A percentile compares a stretch with the other conserved stretches of the same genome.
phyloP scores from a whole-genome alignment of 2,113 vertebrate genomes.

The Capreolus pygargus region DNA sequence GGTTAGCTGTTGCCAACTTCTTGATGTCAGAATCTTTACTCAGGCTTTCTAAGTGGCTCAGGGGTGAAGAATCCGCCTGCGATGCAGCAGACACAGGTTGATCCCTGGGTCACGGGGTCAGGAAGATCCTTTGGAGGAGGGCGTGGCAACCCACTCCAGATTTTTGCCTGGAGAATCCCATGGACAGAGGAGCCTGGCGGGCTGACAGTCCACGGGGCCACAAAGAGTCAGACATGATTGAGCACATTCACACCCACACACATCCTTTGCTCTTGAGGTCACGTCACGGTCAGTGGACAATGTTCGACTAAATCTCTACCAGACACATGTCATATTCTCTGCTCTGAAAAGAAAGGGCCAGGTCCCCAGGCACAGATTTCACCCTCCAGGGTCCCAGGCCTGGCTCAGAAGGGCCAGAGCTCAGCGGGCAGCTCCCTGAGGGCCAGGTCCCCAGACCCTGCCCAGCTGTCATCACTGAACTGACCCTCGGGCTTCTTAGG shows the following conservation, averaged over 20 bases:
- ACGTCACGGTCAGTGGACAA: accelerated
- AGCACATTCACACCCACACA: background rate
- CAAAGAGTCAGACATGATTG: background rate
- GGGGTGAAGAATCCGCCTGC: background rate
- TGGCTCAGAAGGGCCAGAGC: background rate
- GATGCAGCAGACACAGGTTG: background rate
- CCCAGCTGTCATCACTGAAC: background rate
- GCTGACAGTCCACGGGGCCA: accelerated
- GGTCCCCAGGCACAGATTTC: background rate
- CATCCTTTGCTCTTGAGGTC: background rate
- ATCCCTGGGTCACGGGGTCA: background rate
- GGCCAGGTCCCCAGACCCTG: background rate
- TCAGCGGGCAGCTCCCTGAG: background rate
- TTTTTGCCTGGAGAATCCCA: background rate
- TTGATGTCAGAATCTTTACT: background rate
- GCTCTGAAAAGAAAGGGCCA: background rate
- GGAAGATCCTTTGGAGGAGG: background rate
- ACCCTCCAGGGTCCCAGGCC: background rate
- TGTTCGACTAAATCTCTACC: background rate
- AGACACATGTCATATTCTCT: background rate
- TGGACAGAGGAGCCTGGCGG: background rate
- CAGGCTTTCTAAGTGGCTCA: background rate
- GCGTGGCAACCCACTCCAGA: background rate
- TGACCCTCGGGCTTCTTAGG: background rate
- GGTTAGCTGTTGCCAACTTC: background rate